Percentiles rank a stretch among this genome's conserved stretches.
Conservation (phyloP, 2,797 vertebrate genomes). For the Danio aesculapii region DNA sequence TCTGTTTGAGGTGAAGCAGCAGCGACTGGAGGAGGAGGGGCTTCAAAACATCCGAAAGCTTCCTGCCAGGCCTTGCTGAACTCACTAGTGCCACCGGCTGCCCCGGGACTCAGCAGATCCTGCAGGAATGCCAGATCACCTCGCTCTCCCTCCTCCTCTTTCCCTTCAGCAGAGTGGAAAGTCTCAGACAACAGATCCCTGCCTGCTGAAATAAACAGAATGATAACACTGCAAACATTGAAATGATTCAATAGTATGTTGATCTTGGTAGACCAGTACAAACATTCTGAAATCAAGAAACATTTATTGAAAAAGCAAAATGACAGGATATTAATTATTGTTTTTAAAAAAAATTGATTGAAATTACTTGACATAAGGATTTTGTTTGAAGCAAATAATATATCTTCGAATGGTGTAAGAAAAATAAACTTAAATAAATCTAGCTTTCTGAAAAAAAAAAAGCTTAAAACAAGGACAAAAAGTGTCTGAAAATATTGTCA, state of each 20-base stretch:
- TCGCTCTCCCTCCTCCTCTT: constrained; percentile 78
- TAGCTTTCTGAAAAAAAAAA: neutral
- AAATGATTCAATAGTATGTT: neutral
- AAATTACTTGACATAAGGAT: neutral
- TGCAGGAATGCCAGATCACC: constrained; percentile 86
- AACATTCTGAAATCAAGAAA: neutral
- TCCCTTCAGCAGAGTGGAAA: constrained; percentile 54
- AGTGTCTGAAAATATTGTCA: too few relatives aligned
- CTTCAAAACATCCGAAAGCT: constrained; percentile 73
- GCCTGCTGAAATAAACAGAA: constrained; percentile 10
- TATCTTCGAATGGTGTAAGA: neutral
- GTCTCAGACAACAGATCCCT: constrained; percentile 66
- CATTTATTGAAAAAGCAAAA: neutral
- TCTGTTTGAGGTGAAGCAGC: constrained; percentile 1
- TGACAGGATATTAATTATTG: neutral
- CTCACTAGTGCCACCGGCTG: constrained; percentile 69
- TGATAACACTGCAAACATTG: neutral
- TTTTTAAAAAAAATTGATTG: neutral
- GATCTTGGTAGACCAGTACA: too few relatives aligned
- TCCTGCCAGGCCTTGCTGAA: constrained; percentile 79
- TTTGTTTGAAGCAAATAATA: neutral
- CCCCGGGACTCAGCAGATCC: constrained; percentile 77
- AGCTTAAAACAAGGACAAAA: too few relatives aligned
- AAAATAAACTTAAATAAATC: neutral
- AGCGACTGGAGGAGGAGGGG: constrained; percentile 44